Base-by-base conservation (phyloP, 2,113 vertebrate species). In the Marcusenius ussheri region DNA sequence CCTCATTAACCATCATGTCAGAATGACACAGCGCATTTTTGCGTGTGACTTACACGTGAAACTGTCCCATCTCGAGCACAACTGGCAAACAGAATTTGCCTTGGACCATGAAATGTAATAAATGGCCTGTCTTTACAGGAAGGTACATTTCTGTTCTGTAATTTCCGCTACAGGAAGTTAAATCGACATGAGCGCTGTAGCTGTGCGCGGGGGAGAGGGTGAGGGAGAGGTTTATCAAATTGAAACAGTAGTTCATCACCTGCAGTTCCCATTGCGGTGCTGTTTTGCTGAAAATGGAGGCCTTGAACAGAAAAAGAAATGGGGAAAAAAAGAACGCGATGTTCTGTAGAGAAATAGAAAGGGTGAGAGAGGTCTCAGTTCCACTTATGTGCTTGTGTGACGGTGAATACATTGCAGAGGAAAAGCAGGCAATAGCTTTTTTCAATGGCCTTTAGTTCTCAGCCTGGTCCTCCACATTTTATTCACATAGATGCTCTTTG, bases 361-460 rank as follows among this genome's bases (percentile, higher is more conserved):
- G 47, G 92, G 89, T 92, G 89, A 90, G 35, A 24, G 39, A 62
- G 92, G 91, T 92, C 90, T 35, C 66, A 46, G 45, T 88, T 92
- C 92, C 91, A 91, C 92, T 91, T 90, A 90, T 91, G 90, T 91
- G 89, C 21, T 88, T 66, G 88, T 80, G 90, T 91, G 90, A 91
- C 31, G 83, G 87, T 35, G 90, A 92, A 92, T 91, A 91, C 88
- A 91, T 91, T 91, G 80, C 24, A 11, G 35, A 31, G 27, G 62
- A 1, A 70, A 66, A 70, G n/a, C 88, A 74, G 83, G 70, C 47
- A 53, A 6, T 51, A 19, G 46, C 9, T 89, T 15, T 35, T 74
- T 83, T 50, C 62, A 77, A 21, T 31, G 24, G n/a, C 21, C 19
- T 47, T 24, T 74, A 70, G 39, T 88, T 70, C 31, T 21, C 27